phyloP scores from a whole-genome alignment of 2,113 vertebrate species.

The Taxidea taxus region DNA sequence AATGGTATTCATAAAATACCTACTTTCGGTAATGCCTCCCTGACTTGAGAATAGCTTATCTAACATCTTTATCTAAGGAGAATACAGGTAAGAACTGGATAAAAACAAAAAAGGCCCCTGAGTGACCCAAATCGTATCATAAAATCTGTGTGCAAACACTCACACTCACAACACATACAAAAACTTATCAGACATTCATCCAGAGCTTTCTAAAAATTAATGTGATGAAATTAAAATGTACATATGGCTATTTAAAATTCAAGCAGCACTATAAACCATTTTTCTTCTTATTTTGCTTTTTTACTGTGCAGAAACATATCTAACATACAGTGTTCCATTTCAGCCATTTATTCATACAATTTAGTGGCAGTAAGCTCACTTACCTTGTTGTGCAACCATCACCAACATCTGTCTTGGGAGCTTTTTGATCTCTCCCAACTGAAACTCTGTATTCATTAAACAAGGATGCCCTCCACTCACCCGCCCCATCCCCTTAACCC shows the following conservation, averaged over 20 bases:
- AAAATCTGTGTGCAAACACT: background rate
- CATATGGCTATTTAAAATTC: background rate
- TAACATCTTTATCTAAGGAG: background rate
- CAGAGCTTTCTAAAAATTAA: slow-evolving; percentile 9
- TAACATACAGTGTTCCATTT: background rate
- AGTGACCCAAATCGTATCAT: background rate
- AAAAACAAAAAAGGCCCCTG: background rate
- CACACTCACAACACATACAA: background rate
- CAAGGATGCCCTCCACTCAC: background rate
- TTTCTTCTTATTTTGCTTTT: background rate
- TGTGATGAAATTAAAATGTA: background rate
- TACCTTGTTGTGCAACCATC: background rate
- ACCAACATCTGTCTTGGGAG: background rate
- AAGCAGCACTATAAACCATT: background rate
- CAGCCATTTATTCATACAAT: background rate
- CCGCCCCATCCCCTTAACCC: no score
- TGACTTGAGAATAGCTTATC: background rate
- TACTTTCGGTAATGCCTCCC: background rate
- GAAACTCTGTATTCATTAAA: background rate
- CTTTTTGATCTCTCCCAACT: background rate
- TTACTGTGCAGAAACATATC: background rate
- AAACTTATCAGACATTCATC: background rate
- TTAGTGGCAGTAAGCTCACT: background rate
- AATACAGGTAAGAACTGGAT: background rate
- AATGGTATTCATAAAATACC: background rate